phyloP scores from a whole-genome alignment of 2,113 vertebrate species.

The Lasiurus cinereus region DNA sequence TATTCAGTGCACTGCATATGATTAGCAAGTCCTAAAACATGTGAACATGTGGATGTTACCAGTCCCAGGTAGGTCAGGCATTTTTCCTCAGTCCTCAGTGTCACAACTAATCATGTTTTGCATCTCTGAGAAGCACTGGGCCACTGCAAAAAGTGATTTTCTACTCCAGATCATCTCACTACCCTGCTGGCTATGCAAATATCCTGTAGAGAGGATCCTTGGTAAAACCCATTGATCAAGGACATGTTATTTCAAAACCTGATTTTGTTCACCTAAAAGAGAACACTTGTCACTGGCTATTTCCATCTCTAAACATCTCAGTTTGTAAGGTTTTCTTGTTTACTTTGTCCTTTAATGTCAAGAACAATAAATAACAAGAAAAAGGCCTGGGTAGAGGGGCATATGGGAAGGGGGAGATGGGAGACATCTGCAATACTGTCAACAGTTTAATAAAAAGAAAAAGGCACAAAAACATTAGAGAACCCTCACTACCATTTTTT shows the following conservation, averaged over 20 bases:
- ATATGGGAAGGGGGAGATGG: too few species aligned
- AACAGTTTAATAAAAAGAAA: conserved; percentile 13
- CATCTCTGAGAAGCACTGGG: neutral
- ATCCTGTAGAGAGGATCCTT: neutral
- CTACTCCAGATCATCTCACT: conserved; percentile 45
- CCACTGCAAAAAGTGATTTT: conserved; percentile 39
- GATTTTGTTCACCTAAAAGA: conserved; percentile 35
- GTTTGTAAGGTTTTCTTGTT: conserved; percentile 12
- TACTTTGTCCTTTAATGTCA: conserved; percentile 48
- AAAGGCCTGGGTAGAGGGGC: neutral
- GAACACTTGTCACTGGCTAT: conserved; percentile 7
- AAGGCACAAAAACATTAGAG: neutral
- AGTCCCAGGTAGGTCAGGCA: neutral
- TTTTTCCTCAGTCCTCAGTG: conserved; percentile 1
- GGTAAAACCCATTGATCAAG: conserved; percentile 12
- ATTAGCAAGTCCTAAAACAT: conserved; percentile 15
- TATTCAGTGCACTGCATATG: neutral
- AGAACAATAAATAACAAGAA: conserved; percentile 29
- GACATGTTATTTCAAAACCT: conserved; percentile 47
- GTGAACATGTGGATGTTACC: neutral
- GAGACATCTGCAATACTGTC: neutral
- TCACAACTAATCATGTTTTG: conserved; percentile 54
- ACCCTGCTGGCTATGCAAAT: conserved; percentile 65
- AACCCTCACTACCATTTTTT: neutral
- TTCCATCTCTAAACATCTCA: conserved; percentile 30